A percentile compares a stretch with the other conserved stretches of the same genome.
Conservation (phyloP, 2,113 vertebrate species). For the Uria aalge region DNA sequence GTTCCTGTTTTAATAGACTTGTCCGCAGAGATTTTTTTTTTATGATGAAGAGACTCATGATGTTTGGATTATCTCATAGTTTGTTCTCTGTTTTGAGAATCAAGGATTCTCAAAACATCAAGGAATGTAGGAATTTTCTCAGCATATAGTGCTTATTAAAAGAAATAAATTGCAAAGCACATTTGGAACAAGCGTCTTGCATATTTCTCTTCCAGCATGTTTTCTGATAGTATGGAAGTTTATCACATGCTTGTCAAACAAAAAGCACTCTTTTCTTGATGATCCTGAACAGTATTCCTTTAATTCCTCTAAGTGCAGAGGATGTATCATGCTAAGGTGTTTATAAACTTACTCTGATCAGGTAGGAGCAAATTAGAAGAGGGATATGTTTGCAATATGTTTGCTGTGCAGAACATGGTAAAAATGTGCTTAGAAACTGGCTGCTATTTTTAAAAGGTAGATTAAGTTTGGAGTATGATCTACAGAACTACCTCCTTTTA, state of each 20-base stretch:
- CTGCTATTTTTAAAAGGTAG: neutral
- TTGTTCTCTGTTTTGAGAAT: neutral
- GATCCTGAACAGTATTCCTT: neutral
- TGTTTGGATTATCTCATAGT: neutral
- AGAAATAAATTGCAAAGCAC: neutral
- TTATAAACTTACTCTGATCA: neutral
- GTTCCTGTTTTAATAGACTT: neutral
- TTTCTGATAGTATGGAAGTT: neutral
- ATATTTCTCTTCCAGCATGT: neutral
- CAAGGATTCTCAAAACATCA: neutral
- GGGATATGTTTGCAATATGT: neutral
- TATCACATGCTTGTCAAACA: neutral
- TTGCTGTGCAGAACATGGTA: neutral
- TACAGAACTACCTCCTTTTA: neutral
- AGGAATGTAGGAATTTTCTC: neutral
- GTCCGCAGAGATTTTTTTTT: neutral
- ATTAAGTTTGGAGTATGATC: neutral
- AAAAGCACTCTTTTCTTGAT: neutral
- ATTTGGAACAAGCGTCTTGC: neutral
- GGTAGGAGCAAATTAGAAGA: neutral
- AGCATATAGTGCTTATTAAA: neutral
- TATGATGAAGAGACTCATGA: neutral
- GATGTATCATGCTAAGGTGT: neutral
- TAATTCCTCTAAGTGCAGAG: neutral
- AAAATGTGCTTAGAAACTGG: neutral